phyloP scores from a whole-genome alignment of 2,113 vertebrate genomes.

The Heterotis niloticus region DNA sequence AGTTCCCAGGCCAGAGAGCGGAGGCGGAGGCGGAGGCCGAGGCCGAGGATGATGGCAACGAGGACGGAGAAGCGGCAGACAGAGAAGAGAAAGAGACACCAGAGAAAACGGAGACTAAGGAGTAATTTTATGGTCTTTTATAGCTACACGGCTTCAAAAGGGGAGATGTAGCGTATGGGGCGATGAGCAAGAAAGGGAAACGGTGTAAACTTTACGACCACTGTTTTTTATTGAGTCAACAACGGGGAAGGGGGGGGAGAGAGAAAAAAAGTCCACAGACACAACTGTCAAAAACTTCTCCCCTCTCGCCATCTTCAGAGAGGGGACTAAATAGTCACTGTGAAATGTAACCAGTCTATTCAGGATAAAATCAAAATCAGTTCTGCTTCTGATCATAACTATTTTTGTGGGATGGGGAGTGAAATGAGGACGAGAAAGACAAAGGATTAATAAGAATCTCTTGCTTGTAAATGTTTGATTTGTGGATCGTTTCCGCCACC shows the following conservation, averaged over 20 bases:
- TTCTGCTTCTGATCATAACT: background rate
- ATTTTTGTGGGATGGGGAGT: background rate
- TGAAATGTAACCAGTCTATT: slow-evolving; percentile 12
- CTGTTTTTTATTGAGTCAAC: slow-evolving; percentile 77
- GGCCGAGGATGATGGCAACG: slow-evolving; percentile 65
- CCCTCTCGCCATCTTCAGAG: background rate
- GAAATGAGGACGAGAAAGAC: background rate
- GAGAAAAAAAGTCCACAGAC: slow-evolving; percentile 66
- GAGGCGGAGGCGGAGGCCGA: slow-evolving; percentile 60
- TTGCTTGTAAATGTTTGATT: background rate
- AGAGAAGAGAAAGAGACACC: slow-evolving; percentile 63
- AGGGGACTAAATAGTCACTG: slow-evolving; percentile 9
- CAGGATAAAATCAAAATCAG: background rate
- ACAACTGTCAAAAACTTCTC: slow-evolving; percentile 65
- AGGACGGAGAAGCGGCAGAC: slow-evolving; percentile 61
- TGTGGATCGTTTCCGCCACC: too few relatives aligned
- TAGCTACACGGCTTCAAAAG: slow-evolving; percentile 35
- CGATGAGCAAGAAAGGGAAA: slow-evolving; percentile 32
- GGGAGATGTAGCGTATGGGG: slow-evolving; percentile 15
- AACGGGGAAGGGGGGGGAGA: slow-evolving; percentile 34
- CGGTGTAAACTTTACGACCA: slow-evolving; percentile 71
- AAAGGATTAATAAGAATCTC: slow-evolving; percentile 14
- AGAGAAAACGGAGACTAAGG: slow-evolving; percentile 76
- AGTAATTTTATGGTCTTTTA: slow-evolving; percentile 55
- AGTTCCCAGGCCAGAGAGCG: slow-evolving; percentile 70